Evolutionary conservation across 2,797 vertebrate species (phyloP).

Genomic region (Zalophus californianus): DNA sequence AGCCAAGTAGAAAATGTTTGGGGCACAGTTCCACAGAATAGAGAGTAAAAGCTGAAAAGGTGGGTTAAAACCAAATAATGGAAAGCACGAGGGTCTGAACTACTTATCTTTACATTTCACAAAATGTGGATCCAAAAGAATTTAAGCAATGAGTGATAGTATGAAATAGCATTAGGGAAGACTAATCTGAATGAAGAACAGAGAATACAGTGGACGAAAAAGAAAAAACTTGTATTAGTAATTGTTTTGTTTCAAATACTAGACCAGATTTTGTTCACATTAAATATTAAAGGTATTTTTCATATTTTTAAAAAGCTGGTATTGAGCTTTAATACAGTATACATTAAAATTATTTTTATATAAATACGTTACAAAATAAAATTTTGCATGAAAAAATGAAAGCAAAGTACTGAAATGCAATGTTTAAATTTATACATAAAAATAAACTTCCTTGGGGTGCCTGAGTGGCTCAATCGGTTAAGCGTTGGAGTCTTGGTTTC

Average conservation of each 20-base stretch:
- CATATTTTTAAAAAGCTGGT: not conserved
- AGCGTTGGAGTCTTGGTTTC: not conserved
- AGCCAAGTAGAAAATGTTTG: not conserved
- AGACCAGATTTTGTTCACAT: not conserved
- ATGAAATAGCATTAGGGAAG: not conserved
- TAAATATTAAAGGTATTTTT: not conserved
- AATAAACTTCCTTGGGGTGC: not conserved
- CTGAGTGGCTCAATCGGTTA: not conserved
- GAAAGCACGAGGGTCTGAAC: not conserved
- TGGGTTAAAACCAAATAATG: conserved; percentile 13
- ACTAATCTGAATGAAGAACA: not conserved
- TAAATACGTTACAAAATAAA: conserved; percentile 6
- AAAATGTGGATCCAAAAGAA: conserved; percentile 25
- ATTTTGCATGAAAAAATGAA: not conserved
- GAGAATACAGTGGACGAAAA: not conserved
- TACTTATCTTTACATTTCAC: not conserved
- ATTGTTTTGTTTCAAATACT: not conserved
- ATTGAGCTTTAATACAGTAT: not conserved
- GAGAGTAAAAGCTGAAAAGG: not conserved
- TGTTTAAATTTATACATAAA: not conserved
- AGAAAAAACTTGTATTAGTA: not conserved
- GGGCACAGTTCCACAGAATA: not conserved
- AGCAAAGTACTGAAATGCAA: not conserved
- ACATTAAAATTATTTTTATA: not conserved
- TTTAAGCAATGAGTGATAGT: not conserved